These are phyloP conservation scores for Ranitomeya imitator DNA, from an alignment of 2,113 vertebrate genomes.

Conservation along the genomic window DNA sequence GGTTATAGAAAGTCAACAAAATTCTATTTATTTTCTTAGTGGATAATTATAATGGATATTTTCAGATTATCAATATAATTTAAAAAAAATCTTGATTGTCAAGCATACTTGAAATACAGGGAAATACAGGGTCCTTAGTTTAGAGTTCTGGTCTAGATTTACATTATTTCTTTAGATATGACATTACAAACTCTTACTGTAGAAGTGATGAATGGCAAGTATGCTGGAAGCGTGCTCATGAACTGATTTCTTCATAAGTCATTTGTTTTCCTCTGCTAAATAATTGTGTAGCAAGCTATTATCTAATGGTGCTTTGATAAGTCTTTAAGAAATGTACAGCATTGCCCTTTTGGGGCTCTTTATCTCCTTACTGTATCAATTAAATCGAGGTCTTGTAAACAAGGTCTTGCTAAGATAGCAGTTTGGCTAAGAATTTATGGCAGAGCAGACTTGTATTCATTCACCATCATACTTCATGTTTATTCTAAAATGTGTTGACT, in stretches of 20 bases:
- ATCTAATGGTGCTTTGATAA: slow-evolving; percentile 36
- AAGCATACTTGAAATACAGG: no score
- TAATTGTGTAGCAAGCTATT: slow-evolving; percentile 11
- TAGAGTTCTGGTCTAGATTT: no score
- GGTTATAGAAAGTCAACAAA: no score
- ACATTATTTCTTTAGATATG: not conserved
- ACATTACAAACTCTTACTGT: not conserved
- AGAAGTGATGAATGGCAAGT: not conserved
- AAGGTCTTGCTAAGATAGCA: slow-evolving; percentile 52
- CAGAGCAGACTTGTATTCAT: slow-evolving; percentile 25
- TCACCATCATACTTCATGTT: slow-evolving; percentile 28
- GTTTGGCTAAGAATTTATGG: slow-evolving; percentile 34
- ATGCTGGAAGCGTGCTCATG: not conserved
- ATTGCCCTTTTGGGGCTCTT: slow-evolving; percentile 45
- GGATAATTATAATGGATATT: no score
- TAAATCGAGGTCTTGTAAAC: slow-evolving; percentile 55
- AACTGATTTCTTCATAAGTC: not conserved
- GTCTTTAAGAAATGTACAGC: slow-evolving; percentile 34
- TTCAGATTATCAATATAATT: no score
- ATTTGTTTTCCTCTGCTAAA: slow-evolving; percentile 2
- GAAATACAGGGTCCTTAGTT: no score
- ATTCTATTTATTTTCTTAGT: no score
- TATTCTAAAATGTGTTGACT: slow-evolving; percentile 33
- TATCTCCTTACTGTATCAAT: slow-evolving; percentile 53
- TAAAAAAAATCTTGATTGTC: no score